Conservation (phyloP, 2,113 vertebrate genomes). For the Callionymus lyra region DNA sequence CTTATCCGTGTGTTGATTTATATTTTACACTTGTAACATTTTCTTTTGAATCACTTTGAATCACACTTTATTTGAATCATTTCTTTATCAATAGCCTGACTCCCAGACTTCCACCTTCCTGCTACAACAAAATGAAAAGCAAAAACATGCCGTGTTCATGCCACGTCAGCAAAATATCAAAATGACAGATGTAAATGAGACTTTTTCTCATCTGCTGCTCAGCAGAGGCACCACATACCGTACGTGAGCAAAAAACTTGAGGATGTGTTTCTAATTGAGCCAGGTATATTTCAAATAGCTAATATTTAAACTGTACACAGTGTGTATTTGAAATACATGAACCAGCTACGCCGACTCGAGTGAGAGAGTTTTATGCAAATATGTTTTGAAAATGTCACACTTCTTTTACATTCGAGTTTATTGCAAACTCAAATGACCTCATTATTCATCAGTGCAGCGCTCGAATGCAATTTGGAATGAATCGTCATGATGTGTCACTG, state of each 20-base stretch:
- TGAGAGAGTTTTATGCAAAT: slow-evolving; percentile 14
- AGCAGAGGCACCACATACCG: slow-evolving; percentile 11
- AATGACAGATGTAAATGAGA: slow-evolving; percentile 54
- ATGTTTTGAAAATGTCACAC: slow-evolving; percentile 2
- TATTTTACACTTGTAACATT: no score
- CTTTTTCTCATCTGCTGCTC: slow-evolving; percentile 23
- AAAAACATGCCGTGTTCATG: slow-evolving; percentile 20
- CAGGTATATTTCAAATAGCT: no score
- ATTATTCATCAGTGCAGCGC: slow-evolving; percentile 2
- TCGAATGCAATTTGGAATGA: not conserved
- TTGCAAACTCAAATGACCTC: not conserved
- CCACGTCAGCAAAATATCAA: slow-evolving; percentile 37
- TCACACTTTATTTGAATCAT: no score
- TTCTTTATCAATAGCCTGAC: not conserved
- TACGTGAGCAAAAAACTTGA: not conserved
- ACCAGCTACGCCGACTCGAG: no score
- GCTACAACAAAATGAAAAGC: not conserved
- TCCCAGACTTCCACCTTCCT: no score
- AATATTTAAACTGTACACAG: no score
- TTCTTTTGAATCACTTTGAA: no score
- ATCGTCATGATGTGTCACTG: not conserved
- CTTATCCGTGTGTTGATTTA: no score
- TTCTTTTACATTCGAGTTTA: slow-evolving; percentile 6
- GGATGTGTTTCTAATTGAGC: no score
- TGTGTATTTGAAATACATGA: no score